These are phyloP conservation scores for Stegophylla sp. DNA, from an alignment of 2,888 invertebrate genomes.

Conservation along the genomic window DNA sequence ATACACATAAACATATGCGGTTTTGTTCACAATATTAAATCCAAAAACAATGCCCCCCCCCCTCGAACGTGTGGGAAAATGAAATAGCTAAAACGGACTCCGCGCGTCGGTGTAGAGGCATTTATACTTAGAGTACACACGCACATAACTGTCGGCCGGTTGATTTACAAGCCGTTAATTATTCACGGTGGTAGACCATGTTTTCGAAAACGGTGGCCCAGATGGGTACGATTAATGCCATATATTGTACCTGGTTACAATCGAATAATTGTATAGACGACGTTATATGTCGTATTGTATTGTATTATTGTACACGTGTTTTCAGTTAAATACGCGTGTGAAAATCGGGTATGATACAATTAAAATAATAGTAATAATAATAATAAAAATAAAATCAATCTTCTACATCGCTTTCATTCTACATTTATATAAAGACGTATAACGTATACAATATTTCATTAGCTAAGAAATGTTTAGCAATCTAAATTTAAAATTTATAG, in stretches of 20 bases:
- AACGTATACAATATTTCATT: too few relatives aligned
- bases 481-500: neutral
- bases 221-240: constrained; percentile 9
- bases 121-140: constrained; percentile 11
- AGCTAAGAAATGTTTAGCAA: too few relatives aligned
- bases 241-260: constrained; percentile 27
- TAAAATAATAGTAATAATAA: too few relatives aligned
- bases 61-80: constrained; percentile 8
- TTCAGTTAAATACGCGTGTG: constrained; percentile 1
- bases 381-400: too few relatives aligned
- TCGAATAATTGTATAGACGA: neutral
- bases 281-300: too few relatives aligned
- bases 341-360: constrained; percentile 12
- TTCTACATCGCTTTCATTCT: too few relatives aligned
- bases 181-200: constrained; percentile 22
- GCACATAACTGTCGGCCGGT: constrained; percentile 38
- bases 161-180: constrained; percentile 53
- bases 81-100: constrained; percentile 15
- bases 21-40: neutral
- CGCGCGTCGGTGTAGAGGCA: constrained; percentile 28
- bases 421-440: too few relatives aligned
- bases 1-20: neutral
- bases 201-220: constrained; percentile 37
- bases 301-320: constrained; percentile 40
- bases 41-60: constrained; percentile 39